These are phyloP conservation scores for Eumerus sabulonum DNA, from an alignment of 2,888 invertebrate species.

Conservation along the genomic window DNA sequence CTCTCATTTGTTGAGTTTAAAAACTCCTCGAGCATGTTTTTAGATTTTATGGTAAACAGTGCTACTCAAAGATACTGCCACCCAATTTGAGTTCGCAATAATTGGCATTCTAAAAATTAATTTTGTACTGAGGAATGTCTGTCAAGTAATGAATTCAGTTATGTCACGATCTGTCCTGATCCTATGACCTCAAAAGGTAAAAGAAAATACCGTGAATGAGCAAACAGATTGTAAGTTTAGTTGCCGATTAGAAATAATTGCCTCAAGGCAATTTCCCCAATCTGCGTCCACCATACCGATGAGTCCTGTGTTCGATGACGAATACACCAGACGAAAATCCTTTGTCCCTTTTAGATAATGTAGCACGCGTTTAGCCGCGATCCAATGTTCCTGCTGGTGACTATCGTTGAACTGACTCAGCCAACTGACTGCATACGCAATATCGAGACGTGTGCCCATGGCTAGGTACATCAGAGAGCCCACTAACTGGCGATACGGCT, in stretches of 20 bases:
- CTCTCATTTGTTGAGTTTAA: constrained; percentile 18
- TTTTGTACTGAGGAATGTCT: no score
- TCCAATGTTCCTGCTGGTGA: constrained; percentile 13
- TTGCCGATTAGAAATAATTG: no score
- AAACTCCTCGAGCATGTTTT: constrained; percentile 27
- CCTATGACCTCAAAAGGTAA: no score
- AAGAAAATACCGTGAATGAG: no score
- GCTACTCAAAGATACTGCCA: not conserved
- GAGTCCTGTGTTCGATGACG: not conserved
- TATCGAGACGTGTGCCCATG: constrained; percentile 20
- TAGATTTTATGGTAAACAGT: not conserved
- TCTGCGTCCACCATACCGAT: not conserved
- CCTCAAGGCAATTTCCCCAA: not conserved
- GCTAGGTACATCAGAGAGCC: constrained; percentile 19
- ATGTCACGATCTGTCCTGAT: no score
- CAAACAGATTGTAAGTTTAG: no score
- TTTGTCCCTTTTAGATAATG: not conserved
- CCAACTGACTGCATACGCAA: constrained; percentile 13
- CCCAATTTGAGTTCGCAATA: no score
- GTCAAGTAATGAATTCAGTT: no score
- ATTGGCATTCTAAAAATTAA: no score
- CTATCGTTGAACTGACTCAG: constrained; percentile 19
- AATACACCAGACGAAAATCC: not conserved
- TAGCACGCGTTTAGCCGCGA: constrained; percentile 1
- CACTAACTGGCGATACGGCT: not conserved